phyloP scores from a whole-genome alignment of 2,888 invertebrate genomes.

The Epirrita christyi region DNA sequence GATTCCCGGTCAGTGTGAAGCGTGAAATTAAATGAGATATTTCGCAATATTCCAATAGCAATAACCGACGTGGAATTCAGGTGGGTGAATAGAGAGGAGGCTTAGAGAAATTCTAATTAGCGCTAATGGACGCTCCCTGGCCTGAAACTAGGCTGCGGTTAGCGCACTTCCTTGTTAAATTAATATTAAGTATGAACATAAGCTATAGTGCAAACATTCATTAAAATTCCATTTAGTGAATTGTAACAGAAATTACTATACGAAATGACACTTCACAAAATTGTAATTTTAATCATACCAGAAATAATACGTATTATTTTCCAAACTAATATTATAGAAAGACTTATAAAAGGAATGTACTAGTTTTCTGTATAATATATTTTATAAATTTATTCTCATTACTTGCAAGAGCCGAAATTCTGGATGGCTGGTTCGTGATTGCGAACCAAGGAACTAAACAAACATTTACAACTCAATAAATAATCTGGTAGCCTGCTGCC shows the following conservation, averaged over 20 bases:
- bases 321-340: too few relatives aligned
- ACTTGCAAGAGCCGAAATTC: too few relatives aligned
- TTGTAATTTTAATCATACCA: too few relatives aligned
- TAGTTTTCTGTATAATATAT: too few relatives aligned
- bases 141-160: slow-evolving; percentile 62
- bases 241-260: too few relatives aligned
- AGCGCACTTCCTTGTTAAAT: slow-evolving; percentile 38
- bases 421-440: slow-evolving; percentile 20
- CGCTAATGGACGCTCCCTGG: slow-evolving; percentile 71
- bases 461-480: slow-evolving; percentile 36
- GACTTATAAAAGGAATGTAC: too few relatives aligned
- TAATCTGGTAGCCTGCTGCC: slow-evolving; percentile 28
- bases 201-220: slow-evolving; percentile 11
- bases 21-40: slow-evolving; percentile 18
- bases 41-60: slow-evolving; percentile 33
- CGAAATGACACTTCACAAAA: too few relatives aligned
- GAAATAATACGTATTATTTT: too few relatives aligned
- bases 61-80: slow-evolving; percentile 37
- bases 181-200: slow-evolving; percentile 28
- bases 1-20: slow-evolving; percentile 16
- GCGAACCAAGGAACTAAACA: slow-evolving; percentile 30
- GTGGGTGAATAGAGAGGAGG: slow-evolving; percentile 41
- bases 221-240: too few relatives aligned
- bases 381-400: too few relatives aligned
- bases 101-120: slow-evolving; percentile 75